phyloP scores from a whole-genome alignment of 2,113 vertebrate species.

The Heliornis fulica region DNA sequence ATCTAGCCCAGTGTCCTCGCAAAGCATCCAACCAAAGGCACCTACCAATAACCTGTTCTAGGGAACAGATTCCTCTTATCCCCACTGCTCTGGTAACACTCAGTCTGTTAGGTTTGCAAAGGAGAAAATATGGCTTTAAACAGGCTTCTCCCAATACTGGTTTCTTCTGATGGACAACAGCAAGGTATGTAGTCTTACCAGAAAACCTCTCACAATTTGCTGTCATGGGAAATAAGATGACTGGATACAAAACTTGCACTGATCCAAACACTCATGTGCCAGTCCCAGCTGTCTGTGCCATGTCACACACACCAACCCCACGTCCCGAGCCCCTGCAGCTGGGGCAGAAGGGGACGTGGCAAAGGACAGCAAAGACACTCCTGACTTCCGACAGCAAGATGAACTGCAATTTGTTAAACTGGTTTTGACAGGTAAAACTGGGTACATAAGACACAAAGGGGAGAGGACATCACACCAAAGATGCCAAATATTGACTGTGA shows the following conservation, averaged over 20 bases:
- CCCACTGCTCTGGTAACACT: background rate
- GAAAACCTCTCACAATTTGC: background rate
- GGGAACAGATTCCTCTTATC: background rate
- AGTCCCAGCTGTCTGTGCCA: background rate
- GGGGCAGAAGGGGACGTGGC: background rate
- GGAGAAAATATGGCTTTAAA: background rate
- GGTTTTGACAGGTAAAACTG: background rate
- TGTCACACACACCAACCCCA: background rate
- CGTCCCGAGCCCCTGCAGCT: background rate
- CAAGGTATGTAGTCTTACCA: background rate
- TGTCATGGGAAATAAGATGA: background rate
- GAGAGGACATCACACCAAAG: background rate
- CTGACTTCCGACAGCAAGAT: background rate
- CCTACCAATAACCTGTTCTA: background rate
- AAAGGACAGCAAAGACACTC: background rate
- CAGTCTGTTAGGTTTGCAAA: background rate
- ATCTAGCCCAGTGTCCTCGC: background rate
- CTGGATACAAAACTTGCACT: background rate
- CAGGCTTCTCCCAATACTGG: background rate
- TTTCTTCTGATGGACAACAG: background rate
- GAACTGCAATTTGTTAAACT: background rate
- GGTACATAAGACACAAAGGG: background rate
- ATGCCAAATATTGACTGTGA: background rate
- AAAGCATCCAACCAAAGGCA: background rate
- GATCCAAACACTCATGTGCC: background rate